phyloP scores from a whole-genome alignment of 2,113 vertebrate genomes.

The Dromas ardeola region DNA sequence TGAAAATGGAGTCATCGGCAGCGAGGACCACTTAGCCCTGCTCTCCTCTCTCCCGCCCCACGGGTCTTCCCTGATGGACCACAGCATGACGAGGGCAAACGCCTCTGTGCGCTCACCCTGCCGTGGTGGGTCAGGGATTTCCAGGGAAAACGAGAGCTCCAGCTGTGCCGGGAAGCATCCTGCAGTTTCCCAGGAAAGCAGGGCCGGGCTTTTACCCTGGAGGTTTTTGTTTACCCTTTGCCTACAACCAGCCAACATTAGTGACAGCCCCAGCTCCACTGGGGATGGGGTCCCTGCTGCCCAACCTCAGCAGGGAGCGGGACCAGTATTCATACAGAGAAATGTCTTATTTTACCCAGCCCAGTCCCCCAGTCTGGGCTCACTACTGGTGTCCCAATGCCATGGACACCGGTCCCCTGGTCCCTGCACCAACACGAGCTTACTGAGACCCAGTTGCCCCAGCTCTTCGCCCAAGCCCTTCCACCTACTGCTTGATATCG shows the following conservation, averaged over 20 bases:
- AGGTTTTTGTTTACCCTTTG: not conserved
- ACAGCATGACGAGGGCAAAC: accelerated
- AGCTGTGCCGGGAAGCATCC: not conserved
- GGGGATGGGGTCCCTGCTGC: not conserved
- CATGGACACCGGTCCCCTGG: accelerated
- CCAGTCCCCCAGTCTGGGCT: not conserved
- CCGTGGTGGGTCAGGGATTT: not conserved
- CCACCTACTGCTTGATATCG: not conserved
- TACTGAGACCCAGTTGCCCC: not conserved
- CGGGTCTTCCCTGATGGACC: not conserved
- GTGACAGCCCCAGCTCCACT: not conserved
- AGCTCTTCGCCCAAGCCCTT: not conserved
- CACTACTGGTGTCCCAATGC: not conserved
- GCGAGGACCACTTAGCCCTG: not conserved
- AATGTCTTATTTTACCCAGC: not conserved
- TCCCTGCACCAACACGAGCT: not conserved
- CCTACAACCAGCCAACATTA: too few relatives aligned
- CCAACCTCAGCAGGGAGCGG: not conserved
- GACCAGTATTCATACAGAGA: not conserved
- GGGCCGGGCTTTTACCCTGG: not conserved
- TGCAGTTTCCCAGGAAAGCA: not conserved
- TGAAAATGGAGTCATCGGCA: not conserved
- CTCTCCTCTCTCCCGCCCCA: accelerated
- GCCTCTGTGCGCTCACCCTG: not conserved
- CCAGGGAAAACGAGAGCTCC: not conserved